A percentile compares a stretch with the other conserved stretches of the same genome.
phyloP scores from a whole-genome alignment of 2,113 vertebrate species.

The Ailuropoda melanoleuca region DNA sequence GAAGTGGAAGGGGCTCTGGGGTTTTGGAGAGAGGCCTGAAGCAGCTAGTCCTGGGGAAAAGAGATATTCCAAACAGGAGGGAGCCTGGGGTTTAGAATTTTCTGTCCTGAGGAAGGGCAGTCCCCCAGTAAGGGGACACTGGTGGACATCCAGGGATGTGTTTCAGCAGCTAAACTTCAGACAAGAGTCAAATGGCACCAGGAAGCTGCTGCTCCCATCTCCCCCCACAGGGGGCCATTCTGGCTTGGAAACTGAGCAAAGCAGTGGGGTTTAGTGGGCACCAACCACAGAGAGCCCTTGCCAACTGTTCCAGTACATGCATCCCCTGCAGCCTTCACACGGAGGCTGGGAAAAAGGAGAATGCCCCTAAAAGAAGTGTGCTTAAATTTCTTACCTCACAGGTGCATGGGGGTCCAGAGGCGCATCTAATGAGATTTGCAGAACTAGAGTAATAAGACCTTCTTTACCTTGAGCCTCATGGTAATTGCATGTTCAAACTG shows the following conservation, averaged over 20 bases:
- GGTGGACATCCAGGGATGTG: not conserved
- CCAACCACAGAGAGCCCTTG: not conserved
- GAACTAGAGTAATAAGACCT: not conserved
- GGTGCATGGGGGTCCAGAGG: not conserved
- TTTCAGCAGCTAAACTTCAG: not conserved
- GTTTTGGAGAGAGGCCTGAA: not conserved
- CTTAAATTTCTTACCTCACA: not conserved
- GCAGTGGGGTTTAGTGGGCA: fast-evolving
- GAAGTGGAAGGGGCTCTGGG: not conserved
- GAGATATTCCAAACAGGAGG: not conserved
- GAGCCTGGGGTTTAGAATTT: not conserved
- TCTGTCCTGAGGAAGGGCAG: not conserved
- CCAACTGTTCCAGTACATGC: not conserved
- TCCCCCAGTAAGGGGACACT: not conserved
- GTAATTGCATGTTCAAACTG: not conserved
- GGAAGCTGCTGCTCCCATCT: not conserved
- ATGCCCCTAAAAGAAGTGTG: not conserved
- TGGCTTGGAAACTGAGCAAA: not conserved
- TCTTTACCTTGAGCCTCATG: not conserved
- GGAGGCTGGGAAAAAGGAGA: not conserved
- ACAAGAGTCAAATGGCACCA: not conserved
- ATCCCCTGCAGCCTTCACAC: not conserved
- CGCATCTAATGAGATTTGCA: not conserved
- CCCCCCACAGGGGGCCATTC: fast-evolving
- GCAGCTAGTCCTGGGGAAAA: not conserved